These are phyloP conservation scores for Gopherus flavomarginatus DNA, from an alignment of 2,113 vertebrate genomes.

Conservation along the genomic window DNA sequence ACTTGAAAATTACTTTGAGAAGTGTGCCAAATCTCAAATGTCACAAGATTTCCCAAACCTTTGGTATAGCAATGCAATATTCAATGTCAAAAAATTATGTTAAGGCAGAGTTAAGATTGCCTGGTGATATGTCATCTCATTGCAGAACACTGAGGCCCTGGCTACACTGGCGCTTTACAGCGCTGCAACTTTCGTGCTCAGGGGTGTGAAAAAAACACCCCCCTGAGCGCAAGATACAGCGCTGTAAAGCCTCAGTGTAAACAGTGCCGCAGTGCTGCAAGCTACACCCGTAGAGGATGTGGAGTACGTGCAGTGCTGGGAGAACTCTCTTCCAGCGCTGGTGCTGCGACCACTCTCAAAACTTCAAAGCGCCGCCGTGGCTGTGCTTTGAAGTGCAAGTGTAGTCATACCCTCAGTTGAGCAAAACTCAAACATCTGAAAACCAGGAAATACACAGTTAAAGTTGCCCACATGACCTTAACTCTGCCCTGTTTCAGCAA, in stretches of 20 bases:
- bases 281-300: too few species aligned
- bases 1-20: not conserved
- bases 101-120: not conserved
- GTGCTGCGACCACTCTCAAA: too few species aligned
- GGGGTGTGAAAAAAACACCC: too few species aligned
- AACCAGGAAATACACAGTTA: not conserved
- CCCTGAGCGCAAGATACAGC: too few species aligned
- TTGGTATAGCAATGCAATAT: not conserved
- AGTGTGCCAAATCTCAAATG: not conserved
- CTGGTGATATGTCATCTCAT: not conserved
- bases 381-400: too few species aligned
- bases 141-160: not conserved
- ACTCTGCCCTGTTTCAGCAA: not conserved
- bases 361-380: too few species aligned
- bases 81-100: not conserved
- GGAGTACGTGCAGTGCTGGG: too few species aligned
- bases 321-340: too few species aligned
- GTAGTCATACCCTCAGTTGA: not conserved
- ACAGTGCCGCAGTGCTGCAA: too few species aligned
- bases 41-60: not conserved
- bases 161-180: too few species aligned
- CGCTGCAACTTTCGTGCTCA: too few species aligned
- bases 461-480: not conserved
- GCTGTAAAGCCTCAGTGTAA: too few species aligned
- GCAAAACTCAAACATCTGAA: not conserved